Percentiles rank a stretch among this genome's conserved stretches.
Conservation (phyloP, 2,797 vertebrate genomes). For the Valencia hispanica region DNA sequence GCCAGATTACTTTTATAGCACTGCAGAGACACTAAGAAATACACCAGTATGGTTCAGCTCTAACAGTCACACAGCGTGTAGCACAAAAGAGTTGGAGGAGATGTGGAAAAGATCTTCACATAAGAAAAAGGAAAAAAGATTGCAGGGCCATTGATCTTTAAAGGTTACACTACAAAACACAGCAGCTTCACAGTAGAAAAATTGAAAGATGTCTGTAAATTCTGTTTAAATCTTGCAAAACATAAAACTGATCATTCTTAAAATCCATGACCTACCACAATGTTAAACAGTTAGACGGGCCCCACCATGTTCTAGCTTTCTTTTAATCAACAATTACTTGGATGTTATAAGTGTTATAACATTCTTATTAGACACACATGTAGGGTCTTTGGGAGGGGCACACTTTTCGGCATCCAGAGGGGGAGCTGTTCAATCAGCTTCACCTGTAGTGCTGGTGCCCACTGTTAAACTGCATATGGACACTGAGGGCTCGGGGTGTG, state of each 20-base stretch:
- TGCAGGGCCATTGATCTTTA: background rate
- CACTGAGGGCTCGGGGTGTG: too few species aligned
- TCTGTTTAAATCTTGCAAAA: background rate
- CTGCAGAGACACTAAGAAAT: conserved; percentile 30
- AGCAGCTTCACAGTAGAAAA: background rate
- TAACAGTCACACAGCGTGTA: conserved; percentile 1
- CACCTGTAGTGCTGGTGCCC: too few species aligned
- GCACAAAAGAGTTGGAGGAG: conserved; percentile 12
- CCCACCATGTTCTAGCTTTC: too few species aligned
- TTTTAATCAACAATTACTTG: too few species aligned
- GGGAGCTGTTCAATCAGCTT: too few species aligned
- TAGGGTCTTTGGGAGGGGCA: too few species aligned
- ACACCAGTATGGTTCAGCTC: background rate
- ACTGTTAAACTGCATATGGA: too few species aligned
- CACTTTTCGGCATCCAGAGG: too few species aligned
- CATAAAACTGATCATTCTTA: too few species aligned
- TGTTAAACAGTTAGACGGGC: too few species aligned
- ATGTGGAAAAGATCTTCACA: conserved; percentile 1
- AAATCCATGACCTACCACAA: too few species aligned
- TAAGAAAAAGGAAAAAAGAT: background rate
- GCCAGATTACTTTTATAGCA: conserved; percentile 36
- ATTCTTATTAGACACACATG: too few species aligned
- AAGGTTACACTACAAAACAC: background rate
- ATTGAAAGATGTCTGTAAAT: background rate
- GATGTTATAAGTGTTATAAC: background rate